Conservation (phyloP, 64 coral and sea anemone species). For the Montipora foliosa region DNA sequence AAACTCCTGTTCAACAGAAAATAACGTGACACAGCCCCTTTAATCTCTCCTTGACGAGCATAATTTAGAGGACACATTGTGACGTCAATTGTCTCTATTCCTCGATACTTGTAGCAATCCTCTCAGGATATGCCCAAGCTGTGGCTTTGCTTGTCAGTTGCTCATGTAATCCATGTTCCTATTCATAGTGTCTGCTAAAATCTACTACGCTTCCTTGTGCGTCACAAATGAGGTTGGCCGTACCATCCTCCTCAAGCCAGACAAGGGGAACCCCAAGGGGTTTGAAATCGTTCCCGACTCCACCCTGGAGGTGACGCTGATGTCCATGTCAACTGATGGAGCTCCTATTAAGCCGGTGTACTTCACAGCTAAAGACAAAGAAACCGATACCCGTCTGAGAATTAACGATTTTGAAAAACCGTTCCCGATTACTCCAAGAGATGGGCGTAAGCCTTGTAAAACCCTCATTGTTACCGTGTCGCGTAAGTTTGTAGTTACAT, state of each 20-base stretch:
- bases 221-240: conserved; percentile 96
- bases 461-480: conserved; percentile 83
- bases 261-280: conserved; percentile 85
- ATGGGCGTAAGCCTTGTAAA: conserved; percentile 87
- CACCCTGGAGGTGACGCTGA: conserved; percentile 86
- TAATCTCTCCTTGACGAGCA: no score
- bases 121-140: no score
- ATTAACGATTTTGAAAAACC: conserved; percentile 87
- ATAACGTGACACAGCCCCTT: no score
- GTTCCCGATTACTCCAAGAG: conserved; percentile 79
- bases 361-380: conserved; percentile 84
- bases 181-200: conserved; percentile 89
- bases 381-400: conserved; percentile 76
- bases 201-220: conserved; percentile 92
- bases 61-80: no score
- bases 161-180: background rate
- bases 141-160: no score
- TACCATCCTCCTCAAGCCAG: conserved; percentile 79
- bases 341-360: conserved; percentile 75
- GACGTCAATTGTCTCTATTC: no score
- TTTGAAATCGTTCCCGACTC: conserved; percentile 81
- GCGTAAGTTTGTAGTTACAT: conserved; percentile 59
- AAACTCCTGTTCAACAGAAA: no score
- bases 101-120: no score
- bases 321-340: conserved; percentile 97